Conservation (phyloP, 2,113 vertebrate genomes). For the Crotalus horridus region DNA sequence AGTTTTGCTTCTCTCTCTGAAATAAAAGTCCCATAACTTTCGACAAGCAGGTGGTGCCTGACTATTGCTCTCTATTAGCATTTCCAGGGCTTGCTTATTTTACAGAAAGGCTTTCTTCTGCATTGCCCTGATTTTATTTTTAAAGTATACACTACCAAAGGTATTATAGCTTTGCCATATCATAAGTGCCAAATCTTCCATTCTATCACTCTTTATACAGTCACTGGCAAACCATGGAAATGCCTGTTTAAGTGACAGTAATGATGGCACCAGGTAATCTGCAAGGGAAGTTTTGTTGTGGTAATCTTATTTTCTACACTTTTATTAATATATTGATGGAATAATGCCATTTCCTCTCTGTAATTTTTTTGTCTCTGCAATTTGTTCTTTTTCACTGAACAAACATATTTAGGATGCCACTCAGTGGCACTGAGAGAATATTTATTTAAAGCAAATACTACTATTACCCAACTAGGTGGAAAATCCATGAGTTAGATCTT, state of each 20-base stretch:
- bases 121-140: slow-evolving; percentile 64
- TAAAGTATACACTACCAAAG: slow-evolving; percentile 52
- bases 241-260: slow-evolving; percentile 70
- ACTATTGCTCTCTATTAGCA: slow-evolving; percentile 56
- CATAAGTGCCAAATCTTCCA: slow-evolving; percentile 60
- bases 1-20: slow-evolving; percentile 52
- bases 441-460: slow-evolving; percentile 82
- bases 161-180: slow-evolving; percentile 54
- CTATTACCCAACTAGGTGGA: slow-evolving; percentile 80
- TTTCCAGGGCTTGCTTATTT: slow-evolving; percentile 68
- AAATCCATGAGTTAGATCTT: slow-evolving; percentile 78
- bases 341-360: slow-evolving; percentile 71
- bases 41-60: slow-evolving; percentile 45
- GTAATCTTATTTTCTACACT: slow-evolving; percentile 71
- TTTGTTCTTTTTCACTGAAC: slow-evolving; percentile 69
- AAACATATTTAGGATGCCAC: slow-evolving; percentile 75
- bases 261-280: slow-evolving; percentile 68
- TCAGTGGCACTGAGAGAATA: slow-evolving; percentile 73
- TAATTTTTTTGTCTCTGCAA: slow-evolving; percentile 70
- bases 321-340: slow-evolving; percentile 76
- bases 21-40: slow-evolving; percentile 63
- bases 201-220: slow-evolving; percentile 59
- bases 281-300: slow-evolving; percentile 66
- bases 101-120: slow-evolving; percentile 58
- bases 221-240: slow-evolving; percentile 67